These are phyloP conservation scores for Drosophila kanekoi DNA, from an alignment of 2,888 invertebrate genomes.

Conservation along the genomic window DNA sequence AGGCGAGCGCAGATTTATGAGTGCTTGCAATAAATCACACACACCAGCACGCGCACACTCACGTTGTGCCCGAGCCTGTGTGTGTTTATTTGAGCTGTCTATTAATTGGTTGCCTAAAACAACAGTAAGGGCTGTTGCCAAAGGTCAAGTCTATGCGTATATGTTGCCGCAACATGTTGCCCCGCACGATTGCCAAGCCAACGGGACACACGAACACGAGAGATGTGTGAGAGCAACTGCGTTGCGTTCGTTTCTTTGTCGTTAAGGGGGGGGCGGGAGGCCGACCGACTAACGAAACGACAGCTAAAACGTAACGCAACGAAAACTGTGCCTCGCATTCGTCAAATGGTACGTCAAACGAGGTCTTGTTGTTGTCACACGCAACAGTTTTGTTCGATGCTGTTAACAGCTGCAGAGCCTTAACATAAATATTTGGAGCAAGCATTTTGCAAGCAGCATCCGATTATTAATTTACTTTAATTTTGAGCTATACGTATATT, in stretches of 20 bases:
- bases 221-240: slow-evolving; percentile 22
- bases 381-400: slow-evolving; percentile 35
- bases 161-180: slow-evolving; percentile 59
- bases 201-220: background rate
- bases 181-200: background rate
- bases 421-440: slow-evolving; percentile 10
- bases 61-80: background rate
- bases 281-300: slow-evolving; percentile 42
- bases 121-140: slow-evolving; percentile 69
- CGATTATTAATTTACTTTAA: slow-evolving; percentile 5
- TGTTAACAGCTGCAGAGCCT: slow-evolving; percentile 7
- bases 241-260: background rate
- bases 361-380: background rate
- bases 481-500: background rate
- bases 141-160: slow-evolving; percentile 65
- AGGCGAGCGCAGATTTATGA: slow-evolving; percentile 71
- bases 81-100: slow-evolving; percentile 46
- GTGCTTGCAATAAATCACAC: slow-evolving; percentile 71
- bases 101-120: slow-evolving; percentile 74
- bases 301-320: slow-evolving; percentile 4
- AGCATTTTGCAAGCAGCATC: slow-evolving; percentile 7
- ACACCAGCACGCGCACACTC: slow-evolving; percentile 23
- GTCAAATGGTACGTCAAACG: slow-evolving; percentile 18
- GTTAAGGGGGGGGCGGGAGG: background rate
- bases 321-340: slow-evolving; percentile 42